These are phyloP conservation scores for Nipponacmea schrenckii DNA, from an alignment of 2,888 invertebrate genomes.

Conservation along the genomic window DNA sequence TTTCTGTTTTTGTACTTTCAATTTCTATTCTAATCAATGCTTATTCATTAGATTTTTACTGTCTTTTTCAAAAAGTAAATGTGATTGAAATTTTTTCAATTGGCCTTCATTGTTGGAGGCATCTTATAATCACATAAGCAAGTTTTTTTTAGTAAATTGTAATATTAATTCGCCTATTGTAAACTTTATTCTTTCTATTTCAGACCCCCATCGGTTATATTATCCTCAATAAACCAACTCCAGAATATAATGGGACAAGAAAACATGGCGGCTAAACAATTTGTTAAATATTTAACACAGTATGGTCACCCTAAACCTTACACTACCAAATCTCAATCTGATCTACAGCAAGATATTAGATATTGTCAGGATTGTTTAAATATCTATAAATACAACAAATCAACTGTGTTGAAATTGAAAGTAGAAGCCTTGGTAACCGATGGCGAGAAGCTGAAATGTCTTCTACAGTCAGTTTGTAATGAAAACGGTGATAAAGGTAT, in stretches of 20 bases:
- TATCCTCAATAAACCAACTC: conserved; percentile 26
- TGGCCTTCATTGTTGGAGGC: no score
- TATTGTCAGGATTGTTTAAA: conserved; percentile 27
- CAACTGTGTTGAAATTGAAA: conserved; percentile 28
- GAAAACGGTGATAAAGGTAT: no score
- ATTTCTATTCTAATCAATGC: no score
- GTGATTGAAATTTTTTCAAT: no score
- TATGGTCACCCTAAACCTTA: conserved; percentile 53
- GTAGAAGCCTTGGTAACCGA: conserved; percentile 33
- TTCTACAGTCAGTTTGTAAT: not conserved
- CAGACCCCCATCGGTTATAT: not conserved
- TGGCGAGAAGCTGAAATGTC: conserved; percentile 6
- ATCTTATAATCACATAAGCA: no score
- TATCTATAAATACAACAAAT: conserved; percentile 27
- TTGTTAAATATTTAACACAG: conserved; percentile 42
- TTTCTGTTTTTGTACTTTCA: no score
- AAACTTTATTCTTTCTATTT: no score
- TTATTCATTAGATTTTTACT: no score
- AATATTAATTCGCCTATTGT: no score
- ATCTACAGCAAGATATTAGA: conserved; percentile 18
- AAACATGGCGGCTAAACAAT: conserved; percentile 38
- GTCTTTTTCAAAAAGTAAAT: no score
- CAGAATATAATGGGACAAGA: conserved; percentile 42
- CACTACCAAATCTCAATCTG: conserved; percentile 34
- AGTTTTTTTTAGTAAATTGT: no score